Base-by-base conservation (phyloP, 2,113 vertebrate species). In the Etia nguti region DNA sequence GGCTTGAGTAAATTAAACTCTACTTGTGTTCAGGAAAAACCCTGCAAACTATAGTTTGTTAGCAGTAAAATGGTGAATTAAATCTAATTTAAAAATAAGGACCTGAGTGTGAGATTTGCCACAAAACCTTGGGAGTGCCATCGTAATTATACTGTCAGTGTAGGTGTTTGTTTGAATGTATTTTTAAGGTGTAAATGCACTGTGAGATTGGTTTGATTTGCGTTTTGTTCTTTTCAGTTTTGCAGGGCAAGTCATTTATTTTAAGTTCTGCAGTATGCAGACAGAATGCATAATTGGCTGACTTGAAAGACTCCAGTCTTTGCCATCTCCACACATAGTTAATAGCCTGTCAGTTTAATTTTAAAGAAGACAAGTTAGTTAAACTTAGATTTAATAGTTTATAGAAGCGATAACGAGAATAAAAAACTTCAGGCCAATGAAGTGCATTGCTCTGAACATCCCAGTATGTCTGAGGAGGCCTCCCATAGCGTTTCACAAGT, bases 381-480 rank as follows among this genome's bases (percentile, higher is more conserved):
- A 77, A 77, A 50, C 43, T 50, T 50, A 6, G 46, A 50, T 50
- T 38, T 31, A 52, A 31, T 52, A 77, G 26, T 52, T 34, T 52
- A 52, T n/a, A 77, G 73, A 77, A n/a, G 73, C 18, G 1, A 77
- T 10, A 34, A 62, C 7, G 59, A 36, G 59, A 36, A 62, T 31
- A 36, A 62, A 62, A 62, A 62, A 52, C 26, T 34, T 77, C 26
- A 77, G 73, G 73, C 73, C 73, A 20, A 31, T 52, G 10, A n/a
- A 31, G 26, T 77, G 46, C 46, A 4, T 52, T 31, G 46, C 79
- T 86, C 82, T 29, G 70, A 88, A 70, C 91, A 86, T 81, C 91
- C 57, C 85, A 80, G 84, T 80, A 46, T 52, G 77, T 88, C 81
- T 81, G 79, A 84, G 48, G 56, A 62, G 34, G 52, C 89, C 84